Evolutionary conservation across 2,797 vertebrate genomes (phyloP).

Genomic region (Peromyscus nudipes): DNA sequence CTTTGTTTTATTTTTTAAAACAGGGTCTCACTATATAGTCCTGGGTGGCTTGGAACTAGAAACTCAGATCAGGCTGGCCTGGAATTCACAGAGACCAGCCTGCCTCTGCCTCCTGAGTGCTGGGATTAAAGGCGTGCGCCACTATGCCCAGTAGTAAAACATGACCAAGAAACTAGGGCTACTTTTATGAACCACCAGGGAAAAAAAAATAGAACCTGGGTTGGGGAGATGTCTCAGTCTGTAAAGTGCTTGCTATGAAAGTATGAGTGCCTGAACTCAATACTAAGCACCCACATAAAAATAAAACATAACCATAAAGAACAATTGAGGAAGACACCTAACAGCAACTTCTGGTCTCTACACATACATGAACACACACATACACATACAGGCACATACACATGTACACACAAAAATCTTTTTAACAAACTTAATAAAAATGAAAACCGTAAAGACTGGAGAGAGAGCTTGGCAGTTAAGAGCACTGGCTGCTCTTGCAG

Average conservation of each 20-base stretch:
- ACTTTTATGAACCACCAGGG: neutral
- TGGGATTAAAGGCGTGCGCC: neutral
- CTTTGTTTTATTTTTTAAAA: neutral
- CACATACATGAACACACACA: neutral
- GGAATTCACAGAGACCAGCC: neutral
- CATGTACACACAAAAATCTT: neutral
- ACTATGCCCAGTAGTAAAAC: neutral
- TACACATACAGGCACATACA: neutral
- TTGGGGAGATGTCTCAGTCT: neutral
- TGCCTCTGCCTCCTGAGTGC: neutral
- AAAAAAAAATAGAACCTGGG: neutral
- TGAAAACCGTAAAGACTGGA: neutral
- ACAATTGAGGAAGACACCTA: neutral
- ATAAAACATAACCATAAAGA: neutral
- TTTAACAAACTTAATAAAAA: constrained; percentile 15
- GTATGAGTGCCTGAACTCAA: neutral
- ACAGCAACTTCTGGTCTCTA: neutral
- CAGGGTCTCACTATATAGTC: neutral
- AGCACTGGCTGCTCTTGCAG: neutral
- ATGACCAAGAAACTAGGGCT: neutral
- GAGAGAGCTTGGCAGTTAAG: neutral
- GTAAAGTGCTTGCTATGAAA: neutral
- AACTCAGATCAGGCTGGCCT: neutral
- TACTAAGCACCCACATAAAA: neutral
- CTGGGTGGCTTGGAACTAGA: neutral